Evolutionary conservation across 2,888 invertebrate species (phyloP).

Genomic region (Xiphydria camelus): DNA sequence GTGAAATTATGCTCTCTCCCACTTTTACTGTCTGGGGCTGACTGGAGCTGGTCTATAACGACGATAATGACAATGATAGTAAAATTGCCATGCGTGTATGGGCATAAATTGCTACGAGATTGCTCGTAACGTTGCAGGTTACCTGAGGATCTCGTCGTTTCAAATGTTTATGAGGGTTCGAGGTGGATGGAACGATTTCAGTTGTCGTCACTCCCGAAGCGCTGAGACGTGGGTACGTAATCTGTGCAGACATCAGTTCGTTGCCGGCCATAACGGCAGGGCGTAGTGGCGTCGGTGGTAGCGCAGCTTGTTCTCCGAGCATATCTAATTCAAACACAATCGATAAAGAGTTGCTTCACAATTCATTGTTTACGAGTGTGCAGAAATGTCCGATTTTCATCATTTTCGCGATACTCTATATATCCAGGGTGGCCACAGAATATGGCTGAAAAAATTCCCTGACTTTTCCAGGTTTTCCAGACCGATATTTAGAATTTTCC

Average conservation of each 20-base stretch:
- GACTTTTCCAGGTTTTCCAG: too few species aligned
- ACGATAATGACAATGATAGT: background rate
- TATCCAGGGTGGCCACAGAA: too few species aligned
- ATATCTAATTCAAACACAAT: too few species aligned
- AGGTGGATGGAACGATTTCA: constrained; percentile 54
- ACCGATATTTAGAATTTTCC: too few species aligned
- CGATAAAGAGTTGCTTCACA: too few species aligned
- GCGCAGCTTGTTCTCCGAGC: constrained; percentile 40
- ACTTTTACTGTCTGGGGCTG: constrained; percentile 63
- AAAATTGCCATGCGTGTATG: constrained; percentile 1
- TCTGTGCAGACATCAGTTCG: constrained; percentile 50
- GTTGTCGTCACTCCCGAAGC: constrained; percentile 27
- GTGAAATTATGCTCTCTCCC: constrained; percentile 87
- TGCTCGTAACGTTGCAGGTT: constrained; percentile 15
- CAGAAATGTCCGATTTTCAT: too few species aligned
- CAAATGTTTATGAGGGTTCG: constrained; percentile 44
- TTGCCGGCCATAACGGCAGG: constrained; percentile 57
- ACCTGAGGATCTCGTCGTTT: constrained; percentile 47
- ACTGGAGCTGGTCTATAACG: constrained; percentile 29
- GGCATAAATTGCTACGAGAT: too few species aligned
- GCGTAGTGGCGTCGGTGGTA: constrained; percentile 50
- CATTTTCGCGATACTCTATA: too few species aligned
- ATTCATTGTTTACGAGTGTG: too few species aligned
- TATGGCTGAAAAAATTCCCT: too few species aligned
- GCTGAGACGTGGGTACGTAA: constrained; percentile 34